phyloP scores from a whole-genome alignment of 2,888 invertebrate genomes.

The Euplagia quadripunctaria region DNA sequence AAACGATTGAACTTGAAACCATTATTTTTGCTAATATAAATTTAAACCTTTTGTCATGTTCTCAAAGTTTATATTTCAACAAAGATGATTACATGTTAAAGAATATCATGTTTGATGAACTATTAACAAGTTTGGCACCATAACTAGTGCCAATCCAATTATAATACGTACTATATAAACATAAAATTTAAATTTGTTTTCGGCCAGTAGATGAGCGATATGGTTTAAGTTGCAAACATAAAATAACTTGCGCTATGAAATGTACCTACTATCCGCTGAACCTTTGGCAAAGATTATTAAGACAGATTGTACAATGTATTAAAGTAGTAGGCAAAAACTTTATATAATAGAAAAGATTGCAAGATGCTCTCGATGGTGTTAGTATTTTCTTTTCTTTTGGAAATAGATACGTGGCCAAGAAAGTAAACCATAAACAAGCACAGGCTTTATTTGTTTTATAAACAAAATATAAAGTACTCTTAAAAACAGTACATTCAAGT shows the following conservation, averaged over 20 bases:
- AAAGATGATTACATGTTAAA: neutral
- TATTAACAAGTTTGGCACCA: slow-evolving; percentile 20
- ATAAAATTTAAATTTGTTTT: slow-evolving; percentile 43
- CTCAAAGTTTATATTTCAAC: slow-evolving; percentile 6
- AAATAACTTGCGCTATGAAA: slow-evolving; percentile 70
- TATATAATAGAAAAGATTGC: neutral
- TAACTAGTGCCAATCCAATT: slow-evolving; percentile 27
- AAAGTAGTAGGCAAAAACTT: neutral
- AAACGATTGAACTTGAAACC: neutral
- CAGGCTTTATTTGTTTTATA: too few species aligned
- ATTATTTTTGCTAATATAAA: neutral
- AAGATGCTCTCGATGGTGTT: neutral
- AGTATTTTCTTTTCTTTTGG: too few species aligned
- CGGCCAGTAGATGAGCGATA: slow-evolving; percentile 31
- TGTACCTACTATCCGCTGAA: slow-evolving; percentile 52
- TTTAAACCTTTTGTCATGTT: neutral
- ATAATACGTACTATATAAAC: slow-evolving; percentile 7
- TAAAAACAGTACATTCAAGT: too few species aligned
- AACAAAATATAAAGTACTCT: too few species aligned
- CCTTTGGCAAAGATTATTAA: slow-evolving; percentile 29
- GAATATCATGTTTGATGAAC: slow-evolving; percentile 19
- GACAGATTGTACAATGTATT: slow-evolving; percentile 2
- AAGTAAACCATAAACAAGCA: too few species aligned
- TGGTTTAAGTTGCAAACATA: slow-evolving; percentile 52
- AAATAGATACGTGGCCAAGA: too few species aligned